phyloP scores from a whole-genome alignment of 2,888 invertebrate species.

The Latrodectus hesperus region DNA sequence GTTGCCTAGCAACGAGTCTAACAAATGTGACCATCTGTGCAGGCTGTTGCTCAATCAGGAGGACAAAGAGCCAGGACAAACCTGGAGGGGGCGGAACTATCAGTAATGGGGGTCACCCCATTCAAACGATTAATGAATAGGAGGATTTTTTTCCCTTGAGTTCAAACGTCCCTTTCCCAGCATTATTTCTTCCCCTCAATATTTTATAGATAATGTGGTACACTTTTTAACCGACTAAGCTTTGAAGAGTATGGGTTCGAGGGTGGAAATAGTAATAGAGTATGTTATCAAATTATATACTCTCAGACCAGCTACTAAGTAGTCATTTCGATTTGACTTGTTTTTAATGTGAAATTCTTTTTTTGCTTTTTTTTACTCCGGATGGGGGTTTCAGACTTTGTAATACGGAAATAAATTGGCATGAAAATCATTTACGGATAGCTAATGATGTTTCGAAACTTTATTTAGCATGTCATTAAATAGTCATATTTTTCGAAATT shows the following conservation, averaged over 20 bases:
- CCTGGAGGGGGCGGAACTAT: slow-evolving; percentile 16
- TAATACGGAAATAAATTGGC: too few relatives aligned
- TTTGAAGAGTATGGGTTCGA: not conserved
- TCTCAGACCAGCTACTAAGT: slow-evolving; percentile 19
- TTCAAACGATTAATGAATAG: slow-evolving; percentile 65
- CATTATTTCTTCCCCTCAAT: not conserved
- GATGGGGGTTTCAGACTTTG: too few relatives aligned
- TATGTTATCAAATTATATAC: not conserved
- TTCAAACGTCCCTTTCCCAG: not conserved
- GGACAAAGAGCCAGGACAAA: slow-evolving; percentile 32
- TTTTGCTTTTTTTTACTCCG: not conserved
- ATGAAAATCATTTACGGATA: too few relatives aligned
- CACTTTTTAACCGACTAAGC: slow-evolving; percentile 18
- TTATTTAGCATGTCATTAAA: too few relatives aligned
- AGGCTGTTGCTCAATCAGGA: slow-evolving; percentile 59
- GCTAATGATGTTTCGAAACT: too few relatives aligned
- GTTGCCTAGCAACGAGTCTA: slow-evolving; percentile 60
- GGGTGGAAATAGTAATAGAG: not conserved
- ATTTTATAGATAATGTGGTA: slow-evolving; percentile 9
- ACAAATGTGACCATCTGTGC: slow-evolving; percentile 66
- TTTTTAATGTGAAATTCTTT: slow-evolving; percentile 17
- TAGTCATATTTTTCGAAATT: too few relatives aligned
- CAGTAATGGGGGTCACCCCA: slow-evolving; percentile 40
- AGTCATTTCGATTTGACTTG: slow-evolving; percentile 38
- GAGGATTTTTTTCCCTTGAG: slow-evolving; percentile 21